Percentiles rank a stretch among this genome's conserved stretches.
Conservation (phyloP, 1,140 invertebrate genomes). For the Saccostrea cuccullata region DNA sequence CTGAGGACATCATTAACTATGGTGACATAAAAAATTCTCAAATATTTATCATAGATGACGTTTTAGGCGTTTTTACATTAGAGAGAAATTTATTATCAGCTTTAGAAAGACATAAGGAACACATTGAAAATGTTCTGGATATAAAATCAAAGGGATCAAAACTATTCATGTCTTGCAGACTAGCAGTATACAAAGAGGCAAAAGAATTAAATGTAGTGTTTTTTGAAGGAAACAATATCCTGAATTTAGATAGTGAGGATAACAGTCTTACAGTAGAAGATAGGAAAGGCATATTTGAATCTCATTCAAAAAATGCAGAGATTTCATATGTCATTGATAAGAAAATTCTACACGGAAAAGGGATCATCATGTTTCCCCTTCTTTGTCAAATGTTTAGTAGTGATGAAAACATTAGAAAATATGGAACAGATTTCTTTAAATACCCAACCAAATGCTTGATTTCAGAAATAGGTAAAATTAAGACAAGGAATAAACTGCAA, state of each 20-base stretch:
- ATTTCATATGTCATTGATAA: neutral
- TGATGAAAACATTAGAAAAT: neutral
- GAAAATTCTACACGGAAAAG: neutral
- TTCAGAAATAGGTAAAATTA: neutral
- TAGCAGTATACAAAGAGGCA: neutral
- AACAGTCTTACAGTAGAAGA: neutral
- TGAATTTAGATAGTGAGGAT: neutral
- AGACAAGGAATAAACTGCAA: neutral
- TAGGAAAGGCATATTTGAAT: neutral
- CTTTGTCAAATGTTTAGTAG: neutral
- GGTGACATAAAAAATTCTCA: neutral
- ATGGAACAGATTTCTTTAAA: neutral
- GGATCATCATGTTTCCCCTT: neutral
- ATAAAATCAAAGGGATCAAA: neutral
- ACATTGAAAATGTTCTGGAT: neutral
- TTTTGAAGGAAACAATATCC: neutral
- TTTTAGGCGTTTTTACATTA: neutral
- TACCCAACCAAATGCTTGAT: neutral
- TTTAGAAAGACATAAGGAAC: neutral
- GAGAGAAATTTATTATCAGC: neutral
- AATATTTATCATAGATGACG: neutral
- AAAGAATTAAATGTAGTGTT: neutral
- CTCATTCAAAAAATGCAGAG: neutral
- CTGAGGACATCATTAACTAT: neutral
- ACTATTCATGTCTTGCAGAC: neutral